Conservation (phyloP, 2,113 vertebrate species). For the Scopus umbretta region DNA sequence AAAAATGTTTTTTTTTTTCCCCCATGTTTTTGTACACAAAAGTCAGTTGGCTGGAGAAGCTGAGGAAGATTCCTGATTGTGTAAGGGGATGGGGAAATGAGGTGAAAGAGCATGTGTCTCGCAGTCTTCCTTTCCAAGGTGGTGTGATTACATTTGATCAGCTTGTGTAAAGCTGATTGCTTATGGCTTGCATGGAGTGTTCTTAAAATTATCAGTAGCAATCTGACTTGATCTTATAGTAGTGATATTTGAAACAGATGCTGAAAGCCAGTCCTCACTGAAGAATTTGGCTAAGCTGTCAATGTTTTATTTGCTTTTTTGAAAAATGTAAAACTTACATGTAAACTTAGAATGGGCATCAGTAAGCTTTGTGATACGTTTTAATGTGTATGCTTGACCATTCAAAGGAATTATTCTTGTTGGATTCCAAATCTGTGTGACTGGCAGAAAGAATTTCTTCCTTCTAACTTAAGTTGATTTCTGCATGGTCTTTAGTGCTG, state of each 20-base stretch:
- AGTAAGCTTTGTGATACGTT: background rate
- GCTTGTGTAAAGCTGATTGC: slow-evolving; percentile 65
- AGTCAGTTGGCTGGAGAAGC: slow-evolving; percentile 81
- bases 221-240: background rate
- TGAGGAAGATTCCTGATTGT: slow-evolving; percentile 80
- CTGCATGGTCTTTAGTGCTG: background rate
- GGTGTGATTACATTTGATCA: slow-evolving; percentile 61
- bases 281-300: background rate
- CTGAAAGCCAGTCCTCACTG: slow-evolving; percentile 4
- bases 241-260: slow-evolving; percentile 3
- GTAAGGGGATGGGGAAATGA: slow-evolving; percentile 78
- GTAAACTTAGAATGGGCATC: background rate
- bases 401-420: background rate
- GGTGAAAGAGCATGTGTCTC: slow-evolving; percentile 75
- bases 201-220: background rate
- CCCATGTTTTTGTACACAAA: slow-evolving; percentile 59
- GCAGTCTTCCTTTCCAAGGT: slow-evolving; percentile 77
- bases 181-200: slow-evolving; percentile 57
- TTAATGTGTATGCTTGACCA: background rate
- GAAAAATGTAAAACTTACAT: background rate
- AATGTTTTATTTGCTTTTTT: slow-evolving; percentile 17
- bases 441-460: background rate
- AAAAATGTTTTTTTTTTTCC: background rate
- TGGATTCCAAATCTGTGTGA: background rate
- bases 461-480: background rate